phyloP scores from a whole-genome alignment of 1,140 invertebrate species.

The Manduca sexta region DNA sequence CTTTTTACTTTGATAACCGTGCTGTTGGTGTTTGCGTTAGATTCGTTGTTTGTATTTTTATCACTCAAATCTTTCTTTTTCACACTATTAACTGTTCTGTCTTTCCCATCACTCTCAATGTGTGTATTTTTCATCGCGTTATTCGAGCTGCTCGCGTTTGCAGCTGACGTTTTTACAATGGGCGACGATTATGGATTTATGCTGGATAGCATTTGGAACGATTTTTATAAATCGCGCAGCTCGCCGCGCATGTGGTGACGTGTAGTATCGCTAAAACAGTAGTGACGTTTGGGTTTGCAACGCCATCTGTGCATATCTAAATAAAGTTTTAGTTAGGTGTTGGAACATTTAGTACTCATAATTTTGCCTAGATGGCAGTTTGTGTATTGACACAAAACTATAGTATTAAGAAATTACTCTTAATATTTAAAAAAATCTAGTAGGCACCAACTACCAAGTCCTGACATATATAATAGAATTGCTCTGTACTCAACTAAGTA shows the following conservation, averaged over 20 bases:
- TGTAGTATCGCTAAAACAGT: slow-evolving; percentile 37
- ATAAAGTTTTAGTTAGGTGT: not conserved
- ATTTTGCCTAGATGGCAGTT: slow-evolving; percentile 4
- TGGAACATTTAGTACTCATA: not conserved
- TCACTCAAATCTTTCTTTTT: slow-evolving; percentile 41
- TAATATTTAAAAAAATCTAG: too few species aligned
- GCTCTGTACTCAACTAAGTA: too few species aligned
- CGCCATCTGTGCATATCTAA: slow-evolving; percentile 40
- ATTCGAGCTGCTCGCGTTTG: slow-evolving; percentile 33
- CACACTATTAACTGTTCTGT: slow-evolving; percentile 27
- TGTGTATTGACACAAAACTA: too few species aligned
- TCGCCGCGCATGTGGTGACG: slow-evolving; percentile 56
- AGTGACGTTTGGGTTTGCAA: not conserved
- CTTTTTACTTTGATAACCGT: slow-evolving; percentile 66
- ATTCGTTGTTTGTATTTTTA: slow-evolving; percentile 41
- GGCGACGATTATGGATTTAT: slow-evolving; percentile 66
- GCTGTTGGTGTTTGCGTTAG: slow-evolving; percentile 25
- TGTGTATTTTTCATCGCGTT: slow-evolving; percentile 35
- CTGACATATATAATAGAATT: too few species aligned
- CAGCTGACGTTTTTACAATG: slow-evolving; percentile 54
- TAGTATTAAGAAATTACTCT: too few species aligned
- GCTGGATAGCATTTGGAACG: slow-evolving; percentile 55
- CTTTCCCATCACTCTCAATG: slow-evolving; percentile 21
- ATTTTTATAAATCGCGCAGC: slow-evolving; percentile 69
- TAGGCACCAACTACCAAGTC: too few species aligned